Base-by-base conservation (phyloP, 1,140 invertebrate species). In the Batillaria attramentaria region DNA sequence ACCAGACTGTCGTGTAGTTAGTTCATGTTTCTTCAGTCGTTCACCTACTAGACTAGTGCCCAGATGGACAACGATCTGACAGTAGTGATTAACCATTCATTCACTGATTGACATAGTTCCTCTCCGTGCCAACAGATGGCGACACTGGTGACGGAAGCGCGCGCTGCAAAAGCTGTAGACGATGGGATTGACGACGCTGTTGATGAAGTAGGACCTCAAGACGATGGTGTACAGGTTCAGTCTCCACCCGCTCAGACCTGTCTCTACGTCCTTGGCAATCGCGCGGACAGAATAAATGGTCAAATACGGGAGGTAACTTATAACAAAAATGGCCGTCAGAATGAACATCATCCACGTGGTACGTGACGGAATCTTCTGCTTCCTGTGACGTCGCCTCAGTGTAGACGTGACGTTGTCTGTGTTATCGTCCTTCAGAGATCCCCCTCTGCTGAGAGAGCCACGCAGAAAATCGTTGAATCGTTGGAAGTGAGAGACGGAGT, bases 151-250 rank as follows among this genome's bases (percentile, higher is more conserved):
- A 3, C 72, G 39, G 43, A 79, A 79, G 0, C 60, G 35, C 18
- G 28, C 72, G 28, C 70, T 79, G 37, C 78, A 79, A 33, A 79
- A 79, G 54, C 78, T 79, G 62, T 79, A 79, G 41, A 79, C 70
- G 60, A 79, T 20, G 41, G 78, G 78, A 35, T 79, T 79, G 60
- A 66, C 57, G 70, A 73, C 57, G 31, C 37, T 39, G 78, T 79
- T 79, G 69, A 79, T 74, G 72, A 73, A 79, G 33, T 79, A 73
- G 33, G 78, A 79, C 50, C 62, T 60, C 31, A 73, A 70, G 57
- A 42, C 50, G 8, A 79, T 37, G 37, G 46, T 79, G 78, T 79
- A 79, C 39, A 65, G 46, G 65, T 69, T 69, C 42, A 77, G 66
- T 42, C 35, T 6, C 42, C 62, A 66, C 13, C 75, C 75, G 65